Percentiles rank a stretch among this genome's conserved stretches.
phyloP scores from a whole-genome alignment of 2,797 vertebrate genomes.

The Adelosebastes latens region DNA sequence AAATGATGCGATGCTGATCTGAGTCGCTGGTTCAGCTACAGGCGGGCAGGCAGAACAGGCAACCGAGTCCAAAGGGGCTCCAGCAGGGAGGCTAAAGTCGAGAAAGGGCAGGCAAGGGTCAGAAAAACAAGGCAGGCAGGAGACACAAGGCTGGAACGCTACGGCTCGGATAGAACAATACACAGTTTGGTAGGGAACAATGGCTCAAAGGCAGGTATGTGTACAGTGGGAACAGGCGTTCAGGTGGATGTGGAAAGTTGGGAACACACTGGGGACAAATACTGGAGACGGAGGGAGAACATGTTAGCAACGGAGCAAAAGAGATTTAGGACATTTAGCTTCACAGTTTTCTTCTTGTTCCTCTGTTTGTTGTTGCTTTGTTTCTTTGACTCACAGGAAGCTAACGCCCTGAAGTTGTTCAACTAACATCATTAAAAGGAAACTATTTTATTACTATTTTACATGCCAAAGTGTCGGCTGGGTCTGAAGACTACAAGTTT shows the following conservation, averaged over 20 bases:
- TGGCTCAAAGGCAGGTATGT: slow-evolving; percentile 2
- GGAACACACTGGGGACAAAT: neutral
- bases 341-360: neutral
- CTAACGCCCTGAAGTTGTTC: neutral
- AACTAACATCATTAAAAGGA: neutral
- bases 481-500: neutral
- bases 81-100: neutral
- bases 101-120: slow-evolving; percentile 5
- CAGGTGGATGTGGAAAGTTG: slow-evolving; percentile 7
- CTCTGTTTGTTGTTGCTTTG: neutral
- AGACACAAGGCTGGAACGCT: neutral
- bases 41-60: neutral
- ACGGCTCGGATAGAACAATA: neutral
- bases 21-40: neutral
- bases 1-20: neutral
- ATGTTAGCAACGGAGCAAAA: neutral
- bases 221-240: neutral
- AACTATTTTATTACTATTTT: neutral
- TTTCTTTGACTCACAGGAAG: neutral
- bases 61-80: neutral
- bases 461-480: neutral
- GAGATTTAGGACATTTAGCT: neutral
- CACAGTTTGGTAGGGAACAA: neutral
- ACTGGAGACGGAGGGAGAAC: neutral
- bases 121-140: neutral